A percentile compares a stretch with the other conserved stretches of the same genome.
Evolutionary conservation across 2,797 vertebrate species (phyloP).

Genomic region (Sebastes cheni): DNA sequence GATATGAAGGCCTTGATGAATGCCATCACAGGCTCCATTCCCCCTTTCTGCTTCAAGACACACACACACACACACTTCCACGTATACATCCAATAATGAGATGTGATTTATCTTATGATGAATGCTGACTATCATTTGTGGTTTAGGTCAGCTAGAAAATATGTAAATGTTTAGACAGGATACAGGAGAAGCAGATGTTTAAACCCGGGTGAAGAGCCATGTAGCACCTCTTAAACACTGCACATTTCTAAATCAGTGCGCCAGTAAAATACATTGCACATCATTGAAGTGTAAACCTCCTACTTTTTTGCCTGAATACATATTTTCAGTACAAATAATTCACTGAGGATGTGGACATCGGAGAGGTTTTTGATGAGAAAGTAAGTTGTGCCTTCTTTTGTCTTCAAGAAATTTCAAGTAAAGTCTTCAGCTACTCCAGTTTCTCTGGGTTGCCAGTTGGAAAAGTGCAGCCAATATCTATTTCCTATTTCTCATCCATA

Average conservation of each 20-base stretch:
- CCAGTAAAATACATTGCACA: neutral
- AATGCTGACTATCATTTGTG: slow-evolving; percentile 49
- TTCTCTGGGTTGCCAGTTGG: neutral
- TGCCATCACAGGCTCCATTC: slow-evolving; percentile 31
- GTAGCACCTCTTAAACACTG: neutral
- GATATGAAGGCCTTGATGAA: slow-evolving; percentile 72
- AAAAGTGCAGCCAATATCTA: neutral
- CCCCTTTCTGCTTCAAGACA: neutral
- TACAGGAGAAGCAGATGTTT: neutral
- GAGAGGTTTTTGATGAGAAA: neutral
- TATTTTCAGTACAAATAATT: neutral
- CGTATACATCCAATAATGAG: slow-evolving; percentile 21
- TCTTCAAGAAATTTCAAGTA: neutral
- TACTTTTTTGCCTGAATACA: neutral
- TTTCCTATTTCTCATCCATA: neutral
- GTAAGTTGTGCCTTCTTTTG: neutral
- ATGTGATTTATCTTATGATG: slow-evolving; percentile 54
- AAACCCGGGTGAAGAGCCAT: neutral
- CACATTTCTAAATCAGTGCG: neutral
- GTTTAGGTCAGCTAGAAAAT: slow-evolving; percentile 17
- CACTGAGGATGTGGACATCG: neutral
- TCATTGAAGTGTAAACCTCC: neutral
- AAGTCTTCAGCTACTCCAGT: neutral
- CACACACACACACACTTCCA: slow-evolving; percentile 5
- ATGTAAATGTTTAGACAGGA: slow-evolving; percentile 35